Percentiles rank a stretch among this genome's conserved stretches.
These are phyloP conservation scores for Candoia aspera DNA, from an alignment of 2,113 vertebrate species.

Conservation along the genomic window DNA sequence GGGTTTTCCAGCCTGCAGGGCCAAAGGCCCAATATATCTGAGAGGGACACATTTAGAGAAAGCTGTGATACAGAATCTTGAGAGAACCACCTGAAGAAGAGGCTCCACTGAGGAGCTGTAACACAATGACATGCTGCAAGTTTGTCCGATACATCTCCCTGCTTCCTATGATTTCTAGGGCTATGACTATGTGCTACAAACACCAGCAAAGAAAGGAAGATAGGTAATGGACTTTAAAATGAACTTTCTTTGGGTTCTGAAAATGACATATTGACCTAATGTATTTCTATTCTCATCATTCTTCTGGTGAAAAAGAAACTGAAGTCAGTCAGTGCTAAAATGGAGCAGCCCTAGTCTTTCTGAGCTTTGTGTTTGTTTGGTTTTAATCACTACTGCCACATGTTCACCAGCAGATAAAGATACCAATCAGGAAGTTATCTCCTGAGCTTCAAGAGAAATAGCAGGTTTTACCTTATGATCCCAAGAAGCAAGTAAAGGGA, in stretches of 20 bases:
- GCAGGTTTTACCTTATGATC: background rate
- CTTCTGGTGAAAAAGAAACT: background rate
- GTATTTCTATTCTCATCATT: background rate
- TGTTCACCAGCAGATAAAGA: background rate
- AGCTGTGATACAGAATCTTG: background rate
- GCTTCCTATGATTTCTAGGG: background rate
- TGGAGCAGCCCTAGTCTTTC: background rate
- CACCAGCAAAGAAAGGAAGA: background rate
- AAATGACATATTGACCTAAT: background rate
- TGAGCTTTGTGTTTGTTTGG: background rate
- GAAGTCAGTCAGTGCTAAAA: background rate
- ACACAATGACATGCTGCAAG: background rate
- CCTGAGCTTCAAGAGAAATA: background rate
- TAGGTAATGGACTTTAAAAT: background rate
- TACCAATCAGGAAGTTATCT: background rate
- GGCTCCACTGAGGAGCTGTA: background rate
- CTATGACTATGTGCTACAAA: background rate
- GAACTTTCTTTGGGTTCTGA: background rate
- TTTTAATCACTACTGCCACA: background rate
- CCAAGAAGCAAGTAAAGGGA: background rate
- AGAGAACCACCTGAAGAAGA: background rate
- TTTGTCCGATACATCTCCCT: background rate
- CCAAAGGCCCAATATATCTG: background rate
- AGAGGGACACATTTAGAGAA: background rate
- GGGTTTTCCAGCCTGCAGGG: background rate